Percentiles rank a stretch among this genome's conserved stretches.
Evolutionary conservation across 1,140 invertebrate species (phyloP).

Genomic region (Octopus bimaculoides): DNA sequence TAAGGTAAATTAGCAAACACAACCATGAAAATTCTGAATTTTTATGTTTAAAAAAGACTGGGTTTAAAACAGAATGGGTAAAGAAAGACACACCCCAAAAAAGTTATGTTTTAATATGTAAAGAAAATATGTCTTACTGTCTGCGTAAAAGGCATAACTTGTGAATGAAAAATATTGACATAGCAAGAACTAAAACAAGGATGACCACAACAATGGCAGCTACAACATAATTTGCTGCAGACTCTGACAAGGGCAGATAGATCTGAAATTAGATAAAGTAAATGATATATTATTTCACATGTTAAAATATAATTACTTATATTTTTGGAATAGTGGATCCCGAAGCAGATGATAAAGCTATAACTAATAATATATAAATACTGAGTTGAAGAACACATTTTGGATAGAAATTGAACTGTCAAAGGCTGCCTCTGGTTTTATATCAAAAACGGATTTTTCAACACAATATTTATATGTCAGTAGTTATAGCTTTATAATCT

Average conservation of each 20-base stretch:
- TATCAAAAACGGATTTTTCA: not conserved
- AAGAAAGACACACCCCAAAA: constrained; percentile 4
- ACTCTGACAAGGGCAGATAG: not conserved
- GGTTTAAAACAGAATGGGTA: constrained; percentile 1
- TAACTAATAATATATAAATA: not conserved
- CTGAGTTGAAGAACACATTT: not conserved
- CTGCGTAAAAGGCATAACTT: constrained; percentile 35
- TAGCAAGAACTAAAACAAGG: constrained; percentile 27
- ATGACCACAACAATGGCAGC: constrained; percentile 29
- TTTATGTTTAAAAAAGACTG: not conserved
- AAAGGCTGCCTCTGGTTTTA: not conserved
- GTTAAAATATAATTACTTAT: not conserved
- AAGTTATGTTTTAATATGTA: not conserved
- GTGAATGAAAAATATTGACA: constrained; percentile 31
- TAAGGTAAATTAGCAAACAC: too few relatives aligned
- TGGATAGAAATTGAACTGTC: not conserved
- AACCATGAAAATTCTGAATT: not conserved
- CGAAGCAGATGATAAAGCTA: not conserved
- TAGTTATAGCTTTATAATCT: too few relatives aligned
- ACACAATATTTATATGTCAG: too few relatives aligned
- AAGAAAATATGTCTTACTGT: constrained; percentile 33
- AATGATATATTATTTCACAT: not conserved
- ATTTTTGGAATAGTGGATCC: not conserved
- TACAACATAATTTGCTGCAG: constrained; percentile 15
- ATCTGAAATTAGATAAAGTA: not conserved